Evolutionary conservation across 2,888 invertebrate genomes (phyloP).

Genomic region (Ormyrus rosae): DNA sequence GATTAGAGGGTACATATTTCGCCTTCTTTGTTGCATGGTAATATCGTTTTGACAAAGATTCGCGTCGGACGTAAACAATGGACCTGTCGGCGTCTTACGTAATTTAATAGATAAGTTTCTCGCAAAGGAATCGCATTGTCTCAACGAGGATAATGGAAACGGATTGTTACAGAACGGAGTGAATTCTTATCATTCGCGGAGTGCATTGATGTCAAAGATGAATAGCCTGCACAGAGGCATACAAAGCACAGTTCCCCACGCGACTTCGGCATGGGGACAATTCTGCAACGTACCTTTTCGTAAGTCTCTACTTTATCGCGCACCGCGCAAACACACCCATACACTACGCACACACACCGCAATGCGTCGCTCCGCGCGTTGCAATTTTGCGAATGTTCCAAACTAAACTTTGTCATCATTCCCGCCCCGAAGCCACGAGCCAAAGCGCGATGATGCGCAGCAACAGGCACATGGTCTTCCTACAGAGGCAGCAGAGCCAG

Average conservation of each 20-base stretch:
- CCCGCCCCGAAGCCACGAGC: slow-evolving; percentile 56
- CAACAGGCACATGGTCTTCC: slow-evolving; percentile 71
- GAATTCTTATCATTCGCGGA: slow-evolving; percentile 67
- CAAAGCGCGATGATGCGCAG: slow-evolving; percentile 67
- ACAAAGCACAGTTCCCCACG: slow-evolving; percentile 57
- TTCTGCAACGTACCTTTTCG: slow-evolving; percentile 71
- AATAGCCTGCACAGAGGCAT: slow-evolving; percentile 66
- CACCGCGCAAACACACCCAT: no score
- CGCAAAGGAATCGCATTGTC: no score
- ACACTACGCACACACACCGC: no score
- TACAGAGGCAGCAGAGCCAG: slow-evolving; percentile 61
- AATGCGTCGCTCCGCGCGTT: background rate
- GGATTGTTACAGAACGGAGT: slow-evolving; percentile 50
- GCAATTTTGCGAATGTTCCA: no score
- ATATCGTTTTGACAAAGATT: no score
- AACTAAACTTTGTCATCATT: no score
- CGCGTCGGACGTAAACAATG: no score
- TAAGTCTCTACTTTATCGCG: slow-evolving; percentile 61
- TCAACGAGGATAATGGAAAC: background rate
- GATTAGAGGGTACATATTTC: no score
- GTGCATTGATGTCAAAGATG: slow-evolving; percentile 67
- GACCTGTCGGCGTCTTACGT: no score
- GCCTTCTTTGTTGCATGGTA: no score
- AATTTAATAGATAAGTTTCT: no score
- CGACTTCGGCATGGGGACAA: slow-evolving; percentile 70